A percentile compares a stretch with the other conserved stretches of the same genome.
phyloP scores from a whole-genome alignment of 1,140 invertebrate genomes.

The Conus betulinus region DNA sequence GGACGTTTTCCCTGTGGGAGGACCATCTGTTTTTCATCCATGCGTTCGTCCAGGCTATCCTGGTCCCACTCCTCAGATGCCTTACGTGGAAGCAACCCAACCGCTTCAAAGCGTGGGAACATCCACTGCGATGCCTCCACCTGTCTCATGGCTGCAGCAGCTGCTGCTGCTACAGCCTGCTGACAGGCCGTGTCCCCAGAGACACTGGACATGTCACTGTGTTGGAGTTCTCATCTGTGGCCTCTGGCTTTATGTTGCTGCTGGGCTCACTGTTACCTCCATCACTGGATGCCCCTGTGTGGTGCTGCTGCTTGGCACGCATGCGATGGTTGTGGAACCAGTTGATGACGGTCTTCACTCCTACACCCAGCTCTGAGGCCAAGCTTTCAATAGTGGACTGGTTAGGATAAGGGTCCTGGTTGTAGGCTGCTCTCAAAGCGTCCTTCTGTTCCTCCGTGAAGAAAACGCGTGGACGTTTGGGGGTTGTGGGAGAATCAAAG shows the following conservation, averaged over 20 bases:
- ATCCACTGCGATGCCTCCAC: slow-evolving; percentile 69
- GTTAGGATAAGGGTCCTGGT: slow-evolving; percentile 96
- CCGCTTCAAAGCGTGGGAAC: slow-evolving; percentile 72
- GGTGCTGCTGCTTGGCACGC: slow-evolving; percentile 87
- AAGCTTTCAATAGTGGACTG: slow-evolving; percentile 96
- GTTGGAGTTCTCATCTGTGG: slow-evolving; percentile 68
- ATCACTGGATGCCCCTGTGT: slow-evolving; percentile 47
- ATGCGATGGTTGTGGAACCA: slow-evolving; percentile 99
- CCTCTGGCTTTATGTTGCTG: slow-evolving; percentile 51
- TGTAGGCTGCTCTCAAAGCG: slow-evolving; percentile 93
- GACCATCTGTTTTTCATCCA: slow-evolving; percentile 50
- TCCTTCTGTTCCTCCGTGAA: slow-evolving; percentile 99
- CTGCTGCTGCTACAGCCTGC: slow-evolving; percentile 34
- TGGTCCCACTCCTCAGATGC: slow-evolving; percentile 48
- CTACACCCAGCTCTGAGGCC: slow-evolving; percentile 91
- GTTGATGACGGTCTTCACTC: slow-evolving; percentile 94
- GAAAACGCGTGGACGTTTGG: slow-evolving; percentile 83
- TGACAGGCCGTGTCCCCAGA: slow-evolving; percentile 61
- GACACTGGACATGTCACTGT: slow-evolving; percentile 74
- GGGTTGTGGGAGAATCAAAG: slow-evolving; percentile 66
- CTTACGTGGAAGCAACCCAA: slow-evolving; percentile 50
- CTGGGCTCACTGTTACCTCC: slow-evolving; percentile 37
- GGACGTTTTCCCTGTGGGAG: not conserved
- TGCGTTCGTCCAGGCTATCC: slow-evolving; percentile 52
- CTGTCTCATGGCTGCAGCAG: slow-evolving; percentile 35